Evolutionary conservation across 2,888 invertebrate genomes (phyloP), one percentile per base, ranked within the genome.

Genomic region (Drosophila neonasuta): DNA sequence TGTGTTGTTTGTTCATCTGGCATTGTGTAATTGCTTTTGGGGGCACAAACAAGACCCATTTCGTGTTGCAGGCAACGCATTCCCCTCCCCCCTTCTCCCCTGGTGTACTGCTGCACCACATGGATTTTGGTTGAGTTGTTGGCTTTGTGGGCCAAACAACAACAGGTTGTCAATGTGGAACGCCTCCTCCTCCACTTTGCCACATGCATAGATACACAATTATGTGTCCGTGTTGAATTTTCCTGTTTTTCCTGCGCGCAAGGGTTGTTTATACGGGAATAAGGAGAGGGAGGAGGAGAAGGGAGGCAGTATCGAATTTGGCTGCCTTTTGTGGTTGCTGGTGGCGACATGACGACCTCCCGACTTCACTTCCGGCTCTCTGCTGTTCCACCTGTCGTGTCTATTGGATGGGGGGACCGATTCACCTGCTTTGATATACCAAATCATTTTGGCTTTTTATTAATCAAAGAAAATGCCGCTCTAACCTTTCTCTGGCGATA

Each of bases 111-210:
- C 50, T 52, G 30, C 50, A 60, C 32, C 11, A 36, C 51, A 50
- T 29, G 51, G 24, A 55, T 63, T 39, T 45, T n/a, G 36, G 32
- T 55, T 66, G 9, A 15, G 45, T 58, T 65, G 29, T 46, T 66
- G 50, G 29, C 29, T 42, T 30, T 65, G 44, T 57, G 57, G 56
- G 50, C 10, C 66, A 57, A 54, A 65, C 70, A 80, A 79, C 80
- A 81, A 82, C 86, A 82, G 81, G 81, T 82, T 82, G 81, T 63
- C 80, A 83, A 61, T 78, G 69, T 66, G 61, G 15, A 74, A 73
- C 78, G 62, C 34, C 68, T 72, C 63, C 68, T 48, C 34, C 68
- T 72, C 63, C 68, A 50, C 58, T 57, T 48, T 41, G 42, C 20
- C 49, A 59, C 69, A 66, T 48, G 58, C 60, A 70, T 72, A 79